Conservation (phyloP, 2,888 invertebrate genomes). For the Eucera pruinosa region DNA sequence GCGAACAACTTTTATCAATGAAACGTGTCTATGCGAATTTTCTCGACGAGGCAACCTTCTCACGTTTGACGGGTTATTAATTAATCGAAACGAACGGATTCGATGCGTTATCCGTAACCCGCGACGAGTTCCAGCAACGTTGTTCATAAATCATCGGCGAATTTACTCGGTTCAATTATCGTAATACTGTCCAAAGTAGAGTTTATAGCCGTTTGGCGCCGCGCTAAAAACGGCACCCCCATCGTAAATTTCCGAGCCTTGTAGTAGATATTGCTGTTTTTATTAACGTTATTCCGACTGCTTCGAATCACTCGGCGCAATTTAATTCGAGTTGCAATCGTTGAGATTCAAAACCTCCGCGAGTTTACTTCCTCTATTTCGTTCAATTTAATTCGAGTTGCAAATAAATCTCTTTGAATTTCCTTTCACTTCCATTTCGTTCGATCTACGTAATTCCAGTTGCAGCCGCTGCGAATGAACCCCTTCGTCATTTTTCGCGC, state of each 20-base stretch:
- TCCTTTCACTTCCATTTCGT: too few relatives aligned
- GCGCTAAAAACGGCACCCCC: not conserved
- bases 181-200: not conserved
- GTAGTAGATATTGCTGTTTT: too few relatives aligned
- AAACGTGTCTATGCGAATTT: conserved; percentile 3
- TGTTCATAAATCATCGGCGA: not conserved
- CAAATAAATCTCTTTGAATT: too few relatives aligned
- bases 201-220: not conserved
- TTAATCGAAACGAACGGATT: conserved; percentile 6
- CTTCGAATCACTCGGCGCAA: too few relatives aligned
- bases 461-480: too few relatives aligned
- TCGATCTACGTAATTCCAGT: too few relatives aligned
- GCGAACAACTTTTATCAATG: not conserved
- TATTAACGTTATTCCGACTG: too few relatives aligned
- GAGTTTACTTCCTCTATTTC: too few relatives aligned
- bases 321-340: too few relatives aligned
- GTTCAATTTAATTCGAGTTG: too few relatives aligned
- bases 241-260: not conserved
- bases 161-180: not conserved
- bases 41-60: not conserved
- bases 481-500: too few relatives aligned
- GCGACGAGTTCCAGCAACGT: not conserved
- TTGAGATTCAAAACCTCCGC: too few relatives aligned
- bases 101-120: not conserved
- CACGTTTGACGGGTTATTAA: not conserved